Evolutionary conservation across 2,888 invertebrate species (phyloP), one percentile per base, ranked within the genome.

Genomic region (Aphidoletes aphidimyza): DNA sequence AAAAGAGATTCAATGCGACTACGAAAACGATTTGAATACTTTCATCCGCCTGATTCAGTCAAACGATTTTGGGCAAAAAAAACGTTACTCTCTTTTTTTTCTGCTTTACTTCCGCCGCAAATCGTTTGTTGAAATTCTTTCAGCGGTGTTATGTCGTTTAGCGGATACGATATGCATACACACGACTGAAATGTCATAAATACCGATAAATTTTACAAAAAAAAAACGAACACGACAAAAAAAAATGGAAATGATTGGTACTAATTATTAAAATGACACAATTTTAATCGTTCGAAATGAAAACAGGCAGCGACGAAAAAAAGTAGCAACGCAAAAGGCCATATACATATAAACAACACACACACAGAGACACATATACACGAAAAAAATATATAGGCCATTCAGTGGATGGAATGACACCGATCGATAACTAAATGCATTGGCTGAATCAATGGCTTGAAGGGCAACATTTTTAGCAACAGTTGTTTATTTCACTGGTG

Each of bases 351-450:
- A n/a, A n/a, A n/a, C n/a, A n/a, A n/a, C n/a, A n/a, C n/a, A n/a
- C n/a, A n/a, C n/a, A n/a, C n/a, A n/a, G n/a, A n/a, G n/a, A 30
- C 8, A 69, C 3, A 54, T 22, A 22, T 6, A n/a, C n/a, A 22
- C 54, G 22, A 30, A 54, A 54, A 22, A 54, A 54, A 54, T 11
- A 69, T 69, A 69, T 69, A 34, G 69, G 69, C 34, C 69, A 34
- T 69, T 1, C 11, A 3, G 5, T 54, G n/a, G 54, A 22, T 26
- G 69, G 14, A 69, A 69, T 17, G n/a, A n/a, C n/a, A n/a, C n/a
- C n/a, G 69, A 69, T 69, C 30, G 69, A 69, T 69, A 69, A 19
- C 30, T 69, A 26, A 54, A 54, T 22, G 54, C 22, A 54, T 54
- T 54, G 54, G 47, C 47, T 39, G 39, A 39, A 39, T 39, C 6